Base-by-base conservation (phyloP, 2,113 vertebrate species). In the Talpa occidentalis region DNA sequence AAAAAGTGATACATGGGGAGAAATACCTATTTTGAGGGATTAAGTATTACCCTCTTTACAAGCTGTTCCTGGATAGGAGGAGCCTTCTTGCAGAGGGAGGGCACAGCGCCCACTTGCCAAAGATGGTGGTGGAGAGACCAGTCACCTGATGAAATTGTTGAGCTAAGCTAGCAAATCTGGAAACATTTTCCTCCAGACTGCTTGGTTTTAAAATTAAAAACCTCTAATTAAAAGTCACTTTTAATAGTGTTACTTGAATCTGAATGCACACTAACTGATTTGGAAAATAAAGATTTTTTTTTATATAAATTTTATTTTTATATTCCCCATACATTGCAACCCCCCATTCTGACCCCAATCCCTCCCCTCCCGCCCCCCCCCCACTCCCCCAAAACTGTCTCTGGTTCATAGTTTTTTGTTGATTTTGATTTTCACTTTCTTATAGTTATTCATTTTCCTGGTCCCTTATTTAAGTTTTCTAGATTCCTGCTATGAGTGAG, bases 261-360 rank as follows among this genome's bases (percentile, higher is more conserved):
- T 72, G 32, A 92, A 81, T 40, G 12, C 1, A 87, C 28, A 60
- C 14, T 64, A 30, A 59, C 26, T 62, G 10, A 70, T 70, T 79
- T 88, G n/a, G 49, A 89, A 90, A 82, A 49, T 49, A 49, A 6
- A 92, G 32, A 10, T 73, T 24, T 88, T 91, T 72, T 59, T n/a
- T n/a, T n/a, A n/a, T n/a, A n/a, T n/a, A 17, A 21, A 64, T 19
- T 40, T 64, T 40, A 80, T 16, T 26, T 56, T 54, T 78, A n/a
- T n/a, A n/a, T n/a, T n/a, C n/a, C n/a, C n/a, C n/a, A n/a, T n/a
- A n/a, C n/a, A n/a, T n/a, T n/a, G n/a, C n/a, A n/a, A n/a, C n/a
- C n/a, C n/a, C n/a, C n/a, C n/a, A n/a, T n/a, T n/a, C n/a, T n/a
- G n/a, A n/a, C n/a, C n/a, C n/a, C n/a, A n/a, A n/a, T n/a, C n/a